These are phyloP conservation scores for Rhyzopertha dominica DNA, from an alignment of 1,140 invertebrate species.

Conservation along the genomic window DNA sequence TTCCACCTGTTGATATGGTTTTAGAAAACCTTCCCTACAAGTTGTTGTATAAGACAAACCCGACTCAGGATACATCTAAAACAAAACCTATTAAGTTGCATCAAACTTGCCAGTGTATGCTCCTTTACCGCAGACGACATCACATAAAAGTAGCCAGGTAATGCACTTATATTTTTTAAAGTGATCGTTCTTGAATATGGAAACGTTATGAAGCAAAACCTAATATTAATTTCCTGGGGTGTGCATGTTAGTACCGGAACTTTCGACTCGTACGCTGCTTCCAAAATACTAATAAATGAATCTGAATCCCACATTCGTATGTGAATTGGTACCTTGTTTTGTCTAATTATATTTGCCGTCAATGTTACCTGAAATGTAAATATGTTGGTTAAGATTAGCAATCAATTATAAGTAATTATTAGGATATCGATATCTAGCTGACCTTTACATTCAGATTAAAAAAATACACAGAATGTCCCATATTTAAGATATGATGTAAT, in stretches of 20 bases:
- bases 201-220: conserved; percentile 27
- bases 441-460: too few species aligned
- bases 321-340: not conserved
- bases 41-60: too few species aligned
- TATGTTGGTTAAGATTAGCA: too few species aligned
- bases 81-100: too few species aligned
- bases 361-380: conserved; percentile 29
- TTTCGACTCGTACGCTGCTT: conserved; percentile 16
- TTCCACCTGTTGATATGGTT: too few species aligned
- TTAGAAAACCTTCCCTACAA: too few species aligned
- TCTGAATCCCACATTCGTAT: conserved; percentile 23
- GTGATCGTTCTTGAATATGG: conserved; percentile 20
- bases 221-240: conserved; percentile 20
- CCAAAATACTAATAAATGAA: conserved; percentile 13
- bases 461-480: too few species aligned
- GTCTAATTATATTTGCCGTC: conserved; percentile 24
- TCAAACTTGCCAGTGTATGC: too few species aligned
- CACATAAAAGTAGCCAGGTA: conserved; percentile 23
- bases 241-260: conserved; percentile 16
- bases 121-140: conserved; percentile 14
- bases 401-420: too few species aligned
- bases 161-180: conserved; percentile 23
- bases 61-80: too few species aligned
- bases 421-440: too few species aligned
- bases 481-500: too few species aligned